phyloP scores from a whole-genome alignment of 1,140 invertebrate genomes.

The Bathynomus jamesi region DNA sequence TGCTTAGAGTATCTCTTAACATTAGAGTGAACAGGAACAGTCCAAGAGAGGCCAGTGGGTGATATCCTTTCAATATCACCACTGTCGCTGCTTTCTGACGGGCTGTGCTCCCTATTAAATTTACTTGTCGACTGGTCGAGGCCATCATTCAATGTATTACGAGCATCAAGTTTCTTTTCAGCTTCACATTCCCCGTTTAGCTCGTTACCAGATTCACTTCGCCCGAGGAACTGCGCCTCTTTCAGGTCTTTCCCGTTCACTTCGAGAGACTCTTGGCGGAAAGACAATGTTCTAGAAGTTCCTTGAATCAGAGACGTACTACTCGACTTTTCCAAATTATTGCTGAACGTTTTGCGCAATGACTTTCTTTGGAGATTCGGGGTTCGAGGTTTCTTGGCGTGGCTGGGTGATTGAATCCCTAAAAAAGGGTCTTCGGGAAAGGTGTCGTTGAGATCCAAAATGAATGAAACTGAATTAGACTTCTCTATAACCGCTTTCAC shows the following conservation, averaged over 20 bases:
- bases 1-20: constrained; percentile 14
- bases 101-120: constrained; percentile 10
- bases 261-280: constrained; percentile 16
- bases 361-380: constrained; percentile 10
- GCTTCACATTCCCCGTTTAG: constrained; percentile 9
- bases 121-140: constrained; percentile 9
- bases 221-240: background rate
- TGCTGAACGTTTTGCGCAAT: constrained; percentile 14
- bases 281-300: constrained; percentile 20
- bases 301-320: constrained; percentile 13
- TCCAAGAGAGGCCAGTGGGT: constrained; percentile 30
- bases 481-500: constrained; percentile 73
- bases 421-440: constrained; percentile 20
- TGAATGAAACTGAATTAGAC: constrained; percentile 72
- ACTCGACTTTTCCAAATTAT: constrained; percentile 24
- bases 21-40: constrained; percentile 20
- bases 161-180: constrained; percentile 3
- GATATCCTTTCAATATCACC: constrained; percentile 26
- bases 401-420: constrained; percentile 19
- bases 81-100: constrained; percentile 31
- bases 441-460: constrained; percentile 59
- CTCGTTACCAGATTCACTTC: constrained; percentile 3
- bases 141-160: constrained; percentile 11
- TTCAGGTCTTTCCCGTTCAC: background rate
- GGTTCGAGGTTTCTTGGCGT: constrained; percentile 20